Evolutionary conservation across 2,888 invertebrate species (phyloP).

Genomic region (Mechanitis mazaeus): DNA sequence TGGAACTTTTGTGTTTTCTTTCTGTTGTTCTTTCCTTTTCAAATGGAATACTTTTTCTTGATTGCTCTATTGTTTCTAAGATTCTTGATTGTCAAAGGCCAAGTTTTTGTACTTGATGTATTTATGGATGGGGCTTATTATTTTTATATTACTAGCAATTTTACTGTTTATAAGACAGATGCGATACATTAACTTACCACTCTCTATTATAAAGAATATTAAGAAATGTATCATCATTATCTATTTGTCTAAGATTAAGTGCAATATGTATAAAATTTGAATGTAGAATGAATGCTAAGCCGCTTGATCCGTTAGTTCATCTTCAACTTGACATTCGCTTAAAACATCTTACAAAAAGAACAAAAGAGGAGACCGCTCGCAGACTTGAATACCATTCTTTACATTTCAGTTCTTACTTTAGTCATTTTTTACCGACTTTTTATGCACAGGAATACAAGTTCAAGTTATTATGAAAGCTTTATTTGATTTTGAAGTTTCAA

Average conservation of each 20-base stretch:
- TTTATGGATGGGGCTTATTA: conserved; percentile 1
- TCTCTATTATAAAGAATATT: not conserved
- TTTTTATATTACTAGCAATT: not conserved
- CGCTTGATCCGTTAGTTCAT: conserved; percentile 18
- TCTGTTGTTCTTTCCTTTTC: conserved; percentile 9
- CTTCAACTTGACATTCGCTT: conserved; percentile 24
- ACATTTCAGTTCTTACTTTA: not conserved
- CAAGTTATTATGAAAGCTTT: conserved; percentile 3
- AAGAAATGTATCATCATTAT: too few relatives aligned
- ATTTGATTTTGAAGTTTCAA: not conserved
- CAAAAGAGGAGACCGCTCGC: conserved; percentile 15
- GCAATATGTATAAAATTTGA: too few relatives aligned
- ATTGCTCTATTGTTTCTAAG: conserved; percentile 18
- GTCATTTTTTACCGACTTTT: conserved; percentile 1
- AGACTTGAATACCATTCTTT: conserved; percentile 3
- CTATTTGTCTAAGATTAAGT: too few relatives aligned
- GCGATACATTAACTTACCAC: not conserved
- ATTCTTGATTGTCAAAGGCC: conserved; percentile 5
- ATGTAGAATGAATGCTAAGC: not conserved
- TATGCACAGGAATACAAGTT: conserved; percentile 6
- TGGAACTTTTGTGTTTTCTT: conserved; percentile 12
- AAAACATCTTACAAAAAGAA: conserved; percentile 21
- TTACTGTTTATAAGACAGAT: not conserved
- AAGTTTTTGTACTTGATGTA: conserved; percentile 14
- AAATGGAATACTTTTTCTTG: conserved; percentile 16